Conservation (phyloP, 2,113 vertebrate genomes). For the Proterorhinus semilunaris region DNA sequence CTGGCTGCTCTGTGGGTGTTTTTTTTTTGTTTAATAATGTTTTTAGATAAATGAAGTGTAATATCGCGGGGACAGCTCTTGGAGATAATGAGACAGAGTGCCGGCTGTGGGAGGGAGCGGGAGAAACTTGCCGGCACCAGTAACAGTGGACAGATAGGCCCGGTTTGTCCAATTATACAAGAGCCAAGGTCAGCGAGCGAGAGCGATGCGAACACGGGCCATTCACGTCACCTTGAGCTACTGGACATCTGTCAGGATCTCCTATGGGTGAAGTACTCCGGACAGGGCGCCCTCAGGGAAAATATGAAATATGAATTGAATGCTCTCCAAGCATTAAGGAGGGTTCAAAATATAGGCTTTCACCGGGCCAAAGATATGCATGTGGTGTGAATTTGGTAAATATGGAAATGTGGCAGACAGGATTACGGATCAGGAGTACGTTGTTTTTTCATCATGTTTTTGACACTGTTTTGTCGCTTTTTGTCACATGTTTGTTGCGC, state of each 20-base stretch:
- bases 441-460: too few relatives aligned
- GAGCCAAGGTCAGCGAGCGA: conserved; percentile 41
- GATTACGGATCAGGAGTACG: too few relatives aligned
- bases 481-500: too few relatives aligned
- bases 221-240: conserved; percentile 45
- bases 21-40: conserved; percentile 15
- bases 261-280: conserved; percentile 4
- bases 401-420: too few relatives aligned
- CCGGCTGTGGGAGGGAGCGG: conserved; percentile 11
- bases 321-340: too few relatives aligned
- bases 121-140: conserved; percentile 35
- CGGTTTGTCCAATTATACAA: conserved; percentile 55
- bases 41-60: conserved; percentile 11
- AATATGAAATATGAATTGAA: neutral
- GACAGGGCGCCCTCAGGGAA: neutral
- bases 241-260: conserved; percentile 10
- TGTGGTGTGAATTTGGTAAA: too few relatives aligned
- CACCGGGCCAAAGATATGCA: too few relatives aligned
- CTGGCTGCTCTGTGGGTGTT: conserved; percentile 32
- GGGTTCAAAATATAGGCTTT: too few relatives aligned
- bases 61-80: conserved; percentile 42
- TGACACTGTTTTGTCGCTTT: too few relatives aligned
- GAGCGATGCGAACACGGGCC: conserved; percentile 20
- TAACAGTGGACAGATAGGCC: conserved; percentile 38
- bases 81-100: conserved; percentile 28